These are phyloP conservation scores for Nomada ruficornis DNA, from an alignment of 2,888 invertebrate genomes.

Conservation along the genomic window DNA sequence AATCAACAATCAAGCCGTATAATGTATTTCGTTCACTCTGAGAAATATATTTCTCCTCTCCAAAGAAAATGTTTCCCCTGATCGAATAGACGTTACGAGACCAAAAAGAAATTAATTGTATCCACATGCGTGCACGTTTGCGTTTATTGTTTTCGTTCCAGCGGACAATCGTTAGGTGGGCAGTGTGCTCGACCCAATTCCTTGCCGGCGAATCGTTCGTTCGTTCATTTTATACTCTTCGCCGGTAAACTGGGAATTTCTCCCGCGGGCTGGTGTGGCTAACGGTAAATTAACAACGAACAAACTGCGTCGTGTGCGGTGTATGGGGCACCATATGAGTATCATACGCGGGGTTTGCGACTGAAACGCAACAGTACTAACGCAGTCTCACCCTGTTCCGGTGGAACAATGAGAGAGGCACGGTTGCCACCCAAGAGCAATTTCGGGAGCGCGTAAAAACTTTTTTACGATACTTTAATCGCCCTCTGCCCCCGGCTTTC, in stretches of 20 bases:
- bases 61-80: no score
- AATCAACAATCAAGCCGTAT: no score
- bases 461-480: constrained; percentile 76
- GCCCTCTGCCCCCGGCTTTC: constrained; percentile 49
- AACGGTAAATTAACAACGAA: constrained; percentile 58
- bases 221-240: constrained; percentile 25
- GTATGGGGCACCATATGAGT: neutral
- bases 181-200: constrained; percentile 56
- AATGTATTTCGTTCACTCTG: no score
- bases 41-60: neutral
- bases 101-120: neutral
- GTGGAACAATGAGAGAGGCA: constrained; percentile 36
- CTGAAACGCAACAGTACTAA: neutral
- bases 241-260: constrained; percentile 41
- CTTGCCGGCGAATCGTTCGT: constrained; percentile 42
- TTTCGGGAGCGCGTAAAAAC: constrained; percentile 67
- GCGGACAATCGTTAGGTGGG: constrained; percentile 57
- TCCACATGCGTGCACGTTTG: neutral
- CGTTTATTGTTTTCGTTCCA: constrained; percentile 44
- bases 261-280: constrained; percentile 30
- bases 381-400: constrained; percentile 7
- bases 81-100: constrained; percentile 18
- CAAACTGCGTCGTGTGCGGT: constrained; percentile 20
- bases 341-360: constrained; percentile 14
- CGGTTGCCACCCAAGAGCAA: constrained; percentile 65